Base-by-base conservation (phyloP, 1,140 invertebrate species). In the Pseudomyrmex gracilis region DNA sequence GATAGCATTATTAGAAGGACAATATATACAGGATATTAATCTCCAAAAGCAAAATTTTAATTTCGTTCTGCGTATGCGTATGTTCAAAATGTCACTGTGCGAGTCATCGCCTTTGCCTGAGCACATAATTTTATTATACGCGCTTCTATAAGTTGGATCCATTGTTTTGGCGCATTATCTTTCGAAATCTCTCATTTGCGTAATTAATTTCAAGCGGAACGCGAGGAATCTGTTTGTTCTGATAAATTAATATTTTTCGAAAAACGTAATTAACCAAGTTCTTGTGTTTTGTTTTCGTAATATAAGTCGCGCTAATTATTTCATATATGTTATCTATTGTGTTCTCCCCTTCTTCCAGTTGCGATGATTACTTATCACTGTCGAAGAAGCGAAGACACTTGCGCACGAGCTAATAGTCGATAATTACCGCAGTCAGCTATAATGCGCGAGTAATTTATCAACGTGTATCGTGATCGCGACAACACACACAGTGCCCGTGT, bases 21-120 rank as follows among this genome's bases (percentile, higher is more conserved):
- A 0, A 22, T 74, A 47, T 9, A 17, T 66, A 34, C 4, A 34
- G 34, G 5, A 34, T 34, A 34, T 34, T 34, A 34, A 34, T 66
- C 20, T n/a, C 24, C 22, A 12, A 51, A 13, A 20, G 24, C 24
- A 20, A 77, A 74, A 77, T 77, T 77, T 20, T 43, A 77, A 55
- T 53, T 53, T 53, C 17, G 12, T 45, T 64, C 15, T 43, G 8
- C 73, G 15, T 74, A n/a, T 49, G 8, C 17, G 24, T 22, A 5
- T 20, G n/a, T 43, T 8, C 63, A 34, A 53, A 66, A 76, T 66
- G 5, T 34, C 34, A 34, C 34, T 34, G 34, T 34, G 34, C 34
- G 34, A 34, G 5, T 34, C 34, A 0, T 34, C 34, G 34, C 34
- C 3, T 34, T 34, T 34, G 34, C 7, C 7, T 53, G 61, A 53